Conservation (phyloP, 35 echinoderm and acorn worm genomes). For the Eucidaris tribuloides region DNA sequence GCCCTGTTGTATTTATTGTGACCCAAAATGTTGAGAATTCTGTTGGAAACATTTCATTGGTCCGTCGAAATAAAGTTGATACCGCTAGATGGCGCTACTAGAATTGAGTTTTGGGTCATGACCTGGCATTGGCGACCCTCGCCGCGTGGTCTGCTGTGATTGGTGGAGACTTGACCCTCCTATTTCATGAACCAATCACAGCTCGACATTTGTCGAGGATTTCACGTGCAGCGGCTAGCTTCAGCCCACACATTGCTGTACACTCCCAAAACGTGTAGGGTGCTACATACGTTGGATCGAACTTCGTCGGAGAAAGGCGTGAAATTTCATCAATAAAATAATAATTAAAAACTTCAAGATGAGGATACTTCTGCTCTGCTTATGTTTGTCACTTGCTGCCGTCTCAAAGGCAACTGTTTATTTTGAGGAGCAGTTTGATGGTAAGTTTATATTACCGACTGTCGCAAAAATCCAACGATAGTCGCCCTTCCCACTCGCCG, state of each 20-base stretch:
- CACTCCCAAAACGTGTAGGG: not conserved
- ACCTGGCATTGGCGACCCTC: too few relatives aligned
- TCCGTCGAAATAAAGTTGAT: too few relatives aligned
- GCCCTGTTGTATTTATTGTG: too few relatives aligned
- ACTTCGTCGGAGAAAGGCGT: too few relatives aligned
- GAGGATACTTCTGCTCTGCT: conserved; percentile 13
- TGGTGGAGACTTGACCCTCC: conserved; percentile 22
- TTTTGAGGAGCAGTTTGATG: conserved; percentile 62
- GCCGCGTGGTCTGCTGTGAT: conserved; percentile 69
- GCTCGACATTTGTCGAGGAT: conserved; percentile 35
- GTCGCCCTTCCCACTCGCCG: too few relatives aligned
- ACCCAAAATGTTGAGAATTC: too few relatives aligned
- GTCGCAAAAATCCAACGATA: too few relatives aligned
- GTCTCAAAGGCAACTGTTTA: conserved; percentile 40
- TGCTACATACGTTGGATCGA: too few relatives aligned
- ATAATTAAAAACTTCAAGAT: conserved; percentile 16
- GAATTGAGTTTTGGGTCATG: too few relatives aligned
- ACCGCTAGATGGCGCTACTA: too few relatives aligned
- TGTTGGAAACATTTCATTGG: too few relatives aligned
- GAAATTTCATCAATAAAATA: not conserved
- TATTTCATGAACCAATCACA: conserved; percentile 40
- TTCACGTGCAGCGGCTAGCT: conserved; percentile 65
- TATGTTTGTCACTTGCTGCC: conserved; percentile 32
- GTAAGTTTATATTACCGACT: conserved; percentile 37
- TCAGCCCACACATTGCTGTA: not conserved